Percentiles rank a stretch among this genome's conserved stretches.
Conservation (phyloP, 2,113 vertebrate genomes). For the Fregata magnificens region DNA sequence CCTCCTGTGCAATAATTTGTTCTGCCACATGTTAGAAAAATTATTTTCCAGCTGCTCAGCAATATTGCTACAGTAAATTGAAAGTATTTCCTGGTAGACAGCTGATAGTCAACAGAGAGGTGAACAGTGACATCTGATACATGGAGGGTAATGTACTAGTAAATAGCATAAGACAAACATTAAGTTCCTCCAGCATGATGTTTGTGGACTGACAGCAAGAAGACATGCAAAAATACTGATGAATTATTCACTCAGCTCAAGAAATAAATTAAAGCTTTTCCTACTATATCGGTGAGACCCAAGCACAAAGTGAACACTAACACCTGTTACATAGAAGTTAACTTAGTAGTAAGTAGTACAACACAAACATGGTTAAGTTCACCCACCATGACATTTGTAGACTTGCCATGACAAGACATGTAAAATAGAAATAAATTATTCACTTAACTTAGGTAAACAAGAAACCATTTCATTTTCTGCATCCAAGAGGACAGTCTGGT, state of each 20-base stretch:
- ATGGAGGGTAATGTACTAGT: not conserved
- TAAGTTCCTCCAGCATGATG: not conserved
- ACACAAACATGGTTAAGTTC: not conserved
- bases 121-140: slow-evolving; percentile 4
- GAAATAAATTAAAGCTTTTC: slow-evolving; percentile 28
- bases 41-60: slow-evolving; percentile 63
- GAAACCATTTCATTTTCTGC: not conserved
- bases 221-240: not conserved
- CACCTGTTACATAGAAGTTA: not conserved
- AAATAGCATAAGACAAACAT: slow-evolving; percentile 31
- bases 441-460: not conserved
- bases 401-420: not conserved
- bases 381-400: not conserved
- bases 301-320: not conserved
- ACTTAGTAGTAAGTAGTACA: not conserved
- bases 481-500: not conserved
- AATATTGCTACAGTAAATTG: slow-evolving; percentile 36
- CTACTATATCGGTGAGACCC: not conserved
- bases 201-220: not conserved
- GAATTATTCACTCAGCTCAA: slow-evolving; percentile 20
- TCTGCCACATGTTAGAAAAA: slow-evolving; percentile 69
- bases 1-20: slow-evolving; percentile 72
- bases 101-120: slow-evolving; percentile 38
- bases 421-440: not conserved
- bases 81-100: slow-evolving; percentile 39